phyloP scores from a whole-genome alignment of 2,797 vertebrate species.

The Channa striata region DNA sequence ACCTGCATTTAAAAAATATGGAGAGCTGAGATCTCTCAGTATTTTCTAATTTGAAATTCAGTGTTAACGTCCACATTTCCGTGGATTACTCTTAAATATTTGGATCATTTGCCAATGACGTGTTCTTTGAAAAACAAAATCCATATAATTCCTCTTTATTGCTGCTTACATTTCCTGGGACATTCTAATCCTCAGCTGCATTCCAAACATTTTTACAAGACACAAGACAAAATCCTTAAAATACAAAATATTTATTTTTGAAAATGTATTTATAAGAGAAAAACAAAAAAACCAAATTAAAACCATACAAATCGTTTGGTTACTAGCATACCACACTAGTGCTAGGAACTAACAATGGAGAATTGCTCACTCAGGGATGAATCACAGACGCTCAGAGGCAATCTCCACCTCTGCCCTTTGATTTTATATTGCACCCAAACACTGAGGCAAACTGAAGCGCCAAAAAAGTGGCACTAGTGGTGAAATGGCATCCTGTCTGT shows the following conservation, averaged over 20 bases:
- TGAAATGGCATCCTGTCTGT: constrained; percentile 71
- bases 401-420: constrained; percentile 56
- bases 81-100: background rate
- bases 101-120: background rate
- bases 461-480: constrained; percentile 75
- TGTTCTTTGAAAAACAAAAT: background rate
- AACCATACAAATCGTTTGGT: constrained; percentile 84
- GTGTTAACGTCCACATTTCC: constrained; percentile 9
- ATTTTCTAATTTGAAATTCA: too few species aligned
- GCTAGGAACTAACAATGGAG: constrained; percentile 80
- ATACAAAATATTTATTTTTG: constrained; percentile 87
- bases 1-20: too few species aligned
- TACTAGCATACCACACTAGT: constrained; percentile 80
- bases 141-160: background rate
- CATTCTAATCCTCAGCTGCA: constrained; percentile 1
- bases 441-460: constrained; percentile 72
- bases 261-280: constrained; percentile 83
- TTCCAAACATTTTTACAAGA: constrained; percentile 56
- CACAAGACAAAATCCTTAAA: constrained; percentile 79
- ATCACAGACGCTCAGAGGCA: constrained; percentile 63
- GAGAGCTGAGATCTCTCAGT: background rate
- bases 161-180: background rate
- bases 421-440: constrained; percentile 67
- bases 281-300: constrained; percentile 72
- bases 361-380: constrained; percentile 65